Evolutionary conservation across 2,797 vertebrate species (phyloP), one percentile per base, ranked within the genome.

Genomic region (Sebastes aleutianus): DNA sequence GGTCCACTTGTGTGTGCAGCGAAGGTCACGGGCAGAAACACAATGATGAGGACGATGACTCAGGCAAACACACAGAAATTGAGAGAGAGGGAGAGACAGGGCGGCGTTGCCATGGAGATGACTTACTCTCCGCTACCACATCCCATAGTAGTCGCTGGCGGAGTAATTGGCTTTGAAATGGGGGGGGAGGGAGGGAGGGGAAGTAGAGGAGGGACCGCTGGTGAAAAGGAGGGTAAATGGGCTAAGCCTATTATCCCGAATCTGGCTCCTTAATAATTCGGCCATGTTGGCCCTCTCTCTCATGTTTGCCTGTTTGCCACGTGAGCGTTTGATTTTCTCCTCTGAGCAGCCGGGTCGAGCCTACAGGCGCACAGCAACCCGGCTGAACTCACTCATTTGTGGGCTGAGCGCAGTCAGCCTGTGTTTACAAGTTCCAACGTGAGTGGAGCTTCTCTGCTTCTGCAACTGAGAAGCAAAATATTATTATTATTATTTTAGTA

Each of bases 31-130:
- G 67, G 84, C 82, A 84, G 78, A 86, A 84, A 88, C 78, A 74
- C 88, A 82, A 85, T 66, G 79, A 90, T 26, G 76, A 61, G 81
- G 53, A 85, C 63, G n/a, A 85, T 91, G 92, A 93, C 77, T 87
- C 88, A 83, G 86, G 85, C 67, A 67, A 87, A 90, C 78, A 72
- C 61, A 64, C 54, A 75, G 57, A 85, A 84, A 83, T 79, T 78
- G 62, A 84, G 70, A 87, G 71, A 68, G 71, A 68, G 76, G 36
- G 70, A 77, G 78, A 87, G 78, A 73, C 76, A 43, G 83, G 59
- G 78, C 50, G 8, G 64, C 4, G 85, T 95, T 93, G 82, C 92
- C 88, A 94, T 93, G 88, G 93, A 66, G 87, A 95, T 88, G 91
- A 85, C 91, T 87, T 82, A 88, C 92, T 86, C 84, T 87, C 85